A percentile compares a stretch with the other conserved stretches of the same genome.
These are phyloP conservation scores for Rosalia funebris DNA, from an alignment of 2,888 invertebrate genomes.

Conservation along the genomic window DNA sequence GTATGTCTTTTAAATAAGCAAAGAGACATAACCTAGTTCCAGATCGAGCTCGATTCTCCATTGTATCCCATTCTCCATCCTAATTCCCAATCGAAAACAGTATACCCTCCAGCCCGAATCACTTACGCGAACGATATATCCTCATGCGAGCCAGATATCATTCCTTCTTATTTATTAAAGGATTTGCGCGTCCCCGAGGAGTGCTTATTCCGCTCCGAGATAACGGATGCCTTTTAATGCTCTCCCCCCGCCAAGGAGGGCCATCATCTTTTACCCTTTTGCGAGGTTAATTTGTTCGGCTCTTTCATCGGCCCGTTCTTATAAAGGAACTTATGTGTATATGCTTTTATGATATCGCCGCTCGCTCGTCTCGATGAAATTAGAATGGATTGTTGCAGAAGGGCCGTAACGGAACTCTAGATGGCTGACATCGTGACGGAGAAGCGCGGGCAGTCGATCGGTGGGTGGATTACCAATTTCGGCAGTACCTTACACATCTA, in stretches of 20 bases:
- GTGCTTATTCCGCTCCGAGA: conserved; percentile 17
- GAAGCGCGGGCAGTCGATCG: too few relatives aligned
- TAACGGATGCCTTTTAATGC: conserved; percentile 20
- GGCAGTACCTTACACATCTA: too few relatives aligned
- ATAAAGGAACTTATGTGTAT: conserved; percentile 1
- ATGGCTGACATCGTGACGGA: too few relatives aligned
- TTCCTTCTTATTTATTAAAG: conserved; percentile 24
- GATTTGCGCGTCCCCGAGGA: conserved; percentile 9
- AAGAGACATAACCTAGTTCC: too few relatives aligned
- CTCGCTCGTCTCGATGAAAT: neutral
- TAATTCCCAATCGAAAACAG: too few relatives aligned
- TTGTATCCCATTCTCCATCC: too few relatives aligned
- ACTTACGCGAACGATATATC: conserved; percentile 14
- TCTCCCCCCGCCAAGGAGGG: neutral
- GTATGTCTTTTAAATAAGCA: too few relatives aligned
- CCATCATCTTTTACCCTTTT: conserved; percentile 15
- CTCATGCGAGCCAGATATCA: conserved; percentile 20
- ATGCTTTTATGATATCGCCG: neutral
- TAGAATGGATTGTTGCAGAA: neutral
- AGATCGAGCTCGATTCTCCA: too few relatives aligned
- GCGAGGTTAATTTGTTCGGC: conserved; percentile 10
- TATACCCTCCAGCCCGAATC: conserved; percentile 1
- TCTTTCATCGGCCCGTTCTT: neutral
- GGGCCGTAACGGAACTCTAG: too few relatives aligned
- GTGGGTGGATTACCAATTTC: too few relatives aligned